Evolutionary conservation across 53 echinoderm and acorn worm species (phyloP), one percentile per base, ranked within the genome.

Genomic region (Holothuria leucospilota): DNA sequence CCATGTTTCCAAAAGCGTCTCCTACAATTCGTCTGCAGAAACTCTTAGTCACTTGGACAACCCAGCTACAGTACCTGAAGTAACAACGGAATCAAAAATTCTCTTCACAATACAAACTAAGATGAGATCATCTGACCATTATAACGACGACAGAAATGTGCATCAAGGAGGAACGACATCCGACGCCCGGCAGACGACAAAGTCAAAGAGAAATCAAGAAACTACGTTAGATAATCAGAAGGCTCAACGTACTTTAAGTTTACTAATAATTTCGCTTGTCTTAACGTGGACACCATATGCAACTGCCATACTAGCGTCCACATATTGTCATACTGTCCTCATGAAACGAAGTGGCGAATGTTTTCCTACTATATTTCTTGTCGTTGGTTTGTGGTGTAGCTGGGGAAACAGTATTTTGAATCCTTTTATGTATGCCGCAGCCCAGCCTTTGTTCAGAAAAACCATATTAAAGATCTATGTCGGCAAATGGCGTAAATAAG

Each of bases 211-310:
- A 39, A 30, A 67, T 29, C 4, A 67, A 21, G 24, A 67, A 67
- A 34, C 18, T 7, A 7, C 71, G 20, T n/a, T 71, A 23, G 71
- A 71, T n/a, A 71, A 39, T 42, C 11, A 29, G 7, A 71, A 71
- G 39, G 71, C 71, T 39, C 71, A 71, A 20, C 71, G 71, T 41
- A 71, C 71, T 15, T 42, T 71, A n/a, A 71, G 71, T 39, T 39
- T 71, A n/a, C n/a, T 71, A 2, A 71, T 71, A 20, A 13, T 71
- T 29, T 20, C 71, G 10, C 71, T 71, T 8, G n/a, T 71, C 18
- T 13, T 71, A 71, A 42, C 71, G 9, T 71, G 71, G 71, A 71
- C 71, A 4, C 71, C 71, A 12, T 71, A 71, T 39, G 71, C 34
- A 42, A 5, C 21, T n/a, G 23, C 20, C 46, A 71, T 71, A n/a